Base-by-base conservation (phyloP, 2,888 invertebrate species). In the Xestia sexstrigata region DNA sequence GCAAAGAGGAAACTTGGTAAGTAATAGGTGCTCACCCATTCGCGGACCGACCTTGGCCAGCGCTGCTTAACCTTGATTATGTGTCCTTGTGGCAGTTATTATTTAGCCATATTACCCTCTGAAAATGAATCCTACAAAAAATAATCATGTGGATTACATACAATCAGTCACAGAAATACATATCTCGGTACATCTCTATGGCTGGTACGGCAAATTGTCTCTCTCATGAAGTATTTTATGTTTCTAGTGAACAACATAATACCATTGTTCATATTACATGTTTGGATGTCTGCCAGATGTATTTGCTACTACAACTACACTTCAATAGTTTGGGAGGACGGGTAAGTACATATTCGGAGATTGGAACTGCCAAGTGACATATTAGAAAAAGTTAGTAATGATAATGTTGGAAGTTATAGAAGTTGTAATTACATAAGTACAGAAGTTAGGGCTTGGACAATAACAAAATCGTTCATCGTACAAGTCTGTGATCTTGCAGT, bases 241-340 rank as follows among this genome's bases (percentile, higher is more conserved):
- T 78, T 72, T 79, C 65, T 80, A 77, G 73, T 47, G 55, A 72
- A 71, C 65, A 77, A 81, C 68, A 77, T 52, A 79, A 79, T 74
- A 81, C 66, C 69, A 73, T 79, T 88, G 75, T 82, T 77, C 83
- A 82, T 82, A 79, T 77, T 78, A 78, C 63, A 78, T 81, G 65
- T 83, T 85, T 88, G 88, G 89, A 81, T 78, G 74, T 67, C n/a
- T 75, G 88, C 88, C 88, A 88, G 77, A 74, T 74, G 63, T 82
- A 76, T 82, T 79, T 82, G 67, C 47, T 52, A 69, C 71, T 81
- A 74, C 82, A 76, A 76, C 74, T 76, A 75, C 74, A 79, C 78
- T 88, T 75, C 70, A 73, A 74, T 68, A 76, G 78, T 85, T 42
- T 39, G 52, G 39, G 17, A 60, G 39, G 63, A 62, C 74, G 63